A percentile compares a stretch with the other conserved stretches of the same genome.
These are phyloP conservation scores for Hyphantria cunea DNA, from an alignment of 1,140 invertebrate species.

Conservation along the genomic window DNA sequence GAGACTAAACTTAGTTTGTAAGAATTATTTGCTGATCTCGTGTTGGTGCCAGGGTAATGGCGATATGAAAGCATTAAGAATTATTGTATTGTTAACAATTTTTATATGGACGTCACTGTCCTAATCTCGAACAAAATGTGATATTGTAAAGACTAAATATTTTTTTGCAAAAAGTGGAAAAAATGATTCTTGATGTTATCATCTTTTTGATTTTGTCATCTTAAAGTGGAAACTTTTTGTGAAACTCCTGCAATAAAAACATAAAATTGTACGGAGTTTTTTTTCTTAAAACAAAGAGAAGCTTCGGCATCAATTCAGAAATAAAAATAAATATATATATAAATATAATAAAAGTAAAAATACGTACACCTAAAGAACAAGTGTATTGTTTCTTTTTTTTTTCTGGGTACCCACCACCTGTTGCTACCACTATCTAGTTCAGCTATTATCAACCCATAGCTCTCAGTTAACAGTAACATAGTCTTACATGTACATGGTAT, in stretches of 20 bases:
- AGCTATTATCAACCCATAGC: too few relatives aligned
- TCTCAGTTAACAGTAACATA: too few relatives aligned
- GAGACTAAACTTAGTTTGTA: constrained; percentile 66
- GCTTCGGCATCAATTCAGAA: too few relatives aligned
- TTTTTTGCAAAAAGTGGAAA: constrained; percentile 65
- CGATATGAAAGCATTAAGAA: constrained; percentile 80
- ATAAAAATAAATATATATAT: too few relatives aligned
- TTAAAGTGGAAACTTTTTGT: constrained; percentile 75
- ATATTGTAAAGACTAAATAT: constrained; percentile 79
- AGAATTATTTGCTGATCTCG: constrained; percentile 75
- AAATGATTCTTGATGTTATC: constrained; percentile 81
- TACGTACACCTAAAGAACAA: too few relatives aligned
- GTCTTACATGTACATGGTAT: too few relatives aligned
- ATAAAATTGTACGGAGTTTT: constrained; percentile 23
- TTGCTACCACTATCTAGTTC: too few relatives aligned
- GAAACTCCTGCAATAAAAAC: constrained; percentile 76
- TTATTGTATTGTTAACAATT: constrained; percentile 76
- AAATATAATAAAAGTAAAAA: too few relatives aligned
- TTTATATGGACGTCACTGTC: constrained; percentile 79
- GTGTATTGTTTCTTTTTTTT: too few relatives aligned
- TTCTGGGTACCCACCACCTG: too few relatives aligned
- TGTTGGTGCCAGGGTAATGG: constrained; percentile 66
- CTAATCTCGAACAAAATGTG: constrained; percentile 76
- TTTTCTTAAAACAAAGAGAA: neutral
- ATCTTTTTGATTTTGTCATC: constrained; percentile 78